Evolutionary conservation across 2,888 invertebrate species (phyloP), one percentile per base, ranked within the genome.

Genomic region (Troglohyphantes excavatus): DNA sequence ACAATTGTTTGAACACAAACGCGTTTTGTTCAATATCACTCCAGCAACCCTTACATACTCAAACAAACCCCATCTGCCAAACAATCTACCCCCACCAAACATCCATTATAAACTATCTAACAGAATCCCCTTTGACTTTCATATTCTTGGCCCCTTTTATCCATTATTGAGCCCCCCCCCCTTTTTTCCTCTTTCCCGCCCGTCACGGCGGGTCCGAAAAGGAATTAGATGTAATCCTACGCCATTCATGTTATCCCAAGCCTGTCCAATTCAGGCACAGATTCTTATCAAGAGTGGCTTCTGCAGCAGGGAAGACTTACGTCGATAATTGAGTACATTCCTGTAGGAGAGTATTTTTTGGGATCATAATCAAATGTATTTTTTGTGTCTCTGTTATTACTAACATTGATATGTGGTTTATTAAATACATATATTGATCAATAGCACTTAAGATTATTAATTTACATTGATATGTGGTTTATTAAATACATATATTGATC

Each of bases 71-170:
- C 9, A 9, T 9, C 33, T 33, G 3, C 33, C 33, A 33, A 33
- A 9, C 33, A 3, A 33, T 6, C 9, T 6, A 33, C 33, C 9
- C 5, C 33, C 33, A 33, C 33, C 33, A 33, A 33, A 33, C 33
- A 33, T 33, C 33, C 9, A 33, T 33, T 33, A 33, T 33, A 33
- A 33, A 33, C 33, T 33, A 33, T 33, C 33, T 53, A 17, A 13
- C n/a, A n/a, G 53, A 53, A 53, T 53, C 53, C 53, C 53, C 53
- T 17, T 53, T 53, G 53, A 53, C 53, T 53, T 53, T 53, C 53
- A 53, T 53, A 53, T 53, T 53, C 33, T 33, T 33, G 33, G 5
- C 39, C 39, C 39, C 53, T 17, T 53, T 53, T 53, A 53, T 53
- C 53, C 53, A 53, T 53, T 53, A 53, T 33, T 33, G 33, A 33